Evolutionary conservation across 2,888 invertebrate genomes (phyloP).

Genomic region (Epinotia nisella): DNA sequence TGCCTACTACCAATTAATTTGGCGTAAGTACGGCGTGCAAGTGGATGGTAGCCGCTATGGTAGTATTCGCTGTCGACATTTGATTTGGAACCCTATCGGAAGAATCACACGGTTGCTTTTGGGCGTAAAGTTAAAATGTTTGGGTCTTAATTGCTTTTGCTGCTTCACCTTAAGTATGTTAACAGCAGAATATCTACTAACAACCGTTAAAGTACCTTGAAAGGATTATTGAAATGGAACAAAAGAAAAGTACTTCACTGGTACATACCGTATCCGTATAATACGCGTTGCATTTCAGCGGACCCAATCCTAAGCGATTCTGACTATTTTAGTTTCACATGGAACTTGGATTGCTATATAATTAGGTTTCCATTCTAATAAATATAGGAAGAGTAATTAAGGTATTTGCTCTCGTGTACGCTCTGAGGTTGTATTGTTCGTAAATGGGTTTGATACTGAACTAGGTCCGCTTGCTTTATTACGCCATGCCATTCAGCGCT

Average conservation of each 20-base stretch:
- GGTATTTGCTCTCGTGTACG: background rate
- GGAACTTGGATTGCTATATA: background rate
- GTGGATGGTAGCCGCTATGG: background rate
- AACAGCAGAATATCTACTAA: too few species aligned
- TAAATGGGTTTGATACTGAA: constrained; percentile 5
- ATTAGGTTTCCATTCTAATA: background rate
- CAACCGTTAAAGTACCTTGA: too few species aligned
- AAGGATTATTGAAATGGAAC: too few species aligned
- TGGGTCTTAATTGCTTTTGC: background rate
- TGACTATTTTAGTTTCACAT: background rate
- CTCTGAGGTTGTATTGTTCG: constrained; percentile 9
- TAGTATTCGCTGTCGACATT: background rate
- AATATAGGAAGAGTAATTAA: background rate
- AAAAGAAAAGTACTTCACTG: too few species aligned
- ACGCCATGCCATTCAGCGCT: background rate
- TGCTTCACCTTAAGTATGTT: background rate
- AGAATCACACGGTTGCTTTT: background rate
- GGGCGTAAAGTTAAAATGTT: background rate
- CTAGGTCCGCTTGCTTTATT: constrained; percentile 1
- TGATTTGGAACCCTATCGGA: background rate
- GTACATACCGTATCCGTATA: too few species aligned
- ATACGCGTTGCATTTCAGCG: background rate
- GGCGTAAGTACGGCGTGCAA: background rate
- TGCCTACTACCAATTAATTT: constrained; percentile 13
- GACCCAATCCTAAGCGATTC: background rate